These are phyloP conservation scores for Yasuhikotakia modesta DNA, from an alignment of 2,797 vertebrate species.

Conservation along the genomic window DNA sequence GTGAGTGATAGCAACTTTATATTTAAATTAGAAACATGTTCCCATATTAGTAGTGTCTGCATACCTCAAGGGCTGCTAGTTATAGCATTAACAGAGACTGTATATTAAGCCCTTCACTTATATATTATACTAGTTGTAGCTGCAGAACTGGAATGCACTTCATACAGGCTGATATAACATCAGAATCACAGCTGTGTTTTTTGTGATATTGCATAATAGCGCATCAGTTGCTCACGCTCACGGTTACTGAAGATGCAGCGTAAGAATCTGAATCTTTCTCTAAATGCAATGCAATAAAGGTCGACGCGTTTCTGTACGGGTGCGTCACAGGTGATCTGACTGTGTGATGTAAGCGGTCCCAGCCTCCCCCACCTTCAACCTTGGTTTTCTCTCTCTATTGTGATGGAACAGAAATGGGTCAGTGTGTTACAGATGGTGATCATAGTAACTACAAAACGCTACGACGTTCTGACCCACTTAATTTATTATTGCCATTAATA, in stretches of 20 bases:
- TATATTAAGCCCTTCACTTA: neutral
- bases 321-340: neutral
- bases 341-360: conserved; percentile 12
- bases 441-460: neutral
- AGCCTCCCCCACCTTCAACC: neutral
- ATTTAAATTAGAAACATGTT: too few relatives aligned
- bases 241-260: neutral
- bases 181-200: neutral
- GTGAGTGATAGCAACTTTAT: too few relatives aligned
- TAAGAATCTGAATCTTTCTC: neutral
- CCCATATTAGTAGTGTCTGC: neutral
- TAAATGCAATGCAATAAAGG: neutral
- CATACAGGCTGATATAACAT: neutral
- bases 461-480: conserved; percentile 29
- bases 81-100: neutral
- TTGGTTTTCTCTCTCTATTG: conserved; percentile 12
- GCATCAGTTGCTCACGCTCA: neutral
- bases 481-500: neutral
- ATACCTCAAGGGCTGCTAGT: neutral
- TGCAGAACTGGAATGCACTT: neutral
- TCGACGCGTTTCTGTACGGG: neutral
- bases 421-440: conserved; percentile 35
- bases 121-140: neutral
- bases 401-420: conserved; percentile 44
- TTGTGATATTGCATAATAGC: neutral